Percentiles rank a stretch among this genome's conserved stretches.
These are phyloP conservation scores for Alethe diademata DNA, from an alignment of 2,113 vertebrate genomes.

Conservation along the genomic window DNA sequence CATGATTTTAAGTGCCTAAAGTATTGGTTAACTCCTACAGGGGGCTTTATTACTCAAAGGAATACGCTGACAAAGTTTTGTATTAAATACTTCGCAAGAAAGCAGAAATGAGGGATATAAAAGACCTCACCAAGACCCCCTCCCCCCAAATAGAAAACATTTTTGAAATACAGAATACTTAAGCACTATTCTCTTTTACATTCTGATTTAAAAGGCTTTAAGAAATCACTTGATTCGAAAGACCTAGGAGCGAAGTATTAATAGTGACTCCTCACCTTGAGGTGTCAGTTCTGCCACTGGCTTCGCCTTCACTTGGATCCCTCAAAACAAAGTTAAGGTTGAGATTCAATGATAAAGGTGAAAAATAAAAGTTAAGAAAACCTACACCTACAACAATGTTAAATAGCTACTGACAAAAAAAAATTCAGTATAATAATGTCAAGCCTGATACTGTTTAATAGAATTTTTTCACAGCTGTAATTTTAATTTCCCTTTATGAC, in stretches of 20 bases:
- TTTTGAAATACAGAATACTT: slow-evolving; percentile 9
- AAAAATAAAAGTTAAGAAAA: slow-evolving; percentile 73
- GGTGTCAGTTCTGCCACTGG: slow-evolving; percentile 92
- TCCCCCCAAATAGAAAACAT: not conserved
- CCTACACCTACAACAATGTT: slow-evolving; percentile 61
- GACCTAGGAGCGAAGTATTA: slow-evolving; percentile 65
- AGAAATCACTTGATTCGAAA: slow-evolving; percentile 41
- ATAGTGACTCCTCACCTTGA: slow-evolving; percentile 87
- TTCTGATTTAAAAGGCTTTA: slow-evolving; percentile 10
- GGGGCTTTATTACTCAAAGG: not conserved
- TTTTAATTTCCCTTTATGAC: not conserved
- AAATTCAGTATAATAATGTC: slow-evolving; percentile 23
- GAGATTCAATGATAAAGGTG: slow-evolving; percentile 78
- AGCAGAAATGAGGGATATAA: slow-evolving; percentile 5
- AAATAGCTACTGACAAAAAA: slow-evolving; percentile 30
- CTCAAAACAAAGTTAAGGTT: slow-evolving; percentile 89
- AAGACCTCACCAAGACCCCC: slow-evolving; percentile 16
- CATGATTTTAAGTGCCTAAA: not conserved
- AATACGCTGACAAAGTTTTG: not conserved
- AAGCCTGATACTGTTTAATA: slow-evolving; percentile 22
- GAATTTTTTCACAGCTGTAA: not conserved
- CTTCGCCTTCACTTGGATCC: slow-evolving; percentile 95
- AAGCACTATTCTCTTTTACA: slow-evolving; percentile 18
- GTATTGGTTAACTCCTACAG: not conserved
- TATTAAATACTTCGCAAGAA: slow-evolving; percentile 42